Conservation (phyloP, 2,797 vertebrate genomes). For the Bryconaethiops microstoma region DNA sequence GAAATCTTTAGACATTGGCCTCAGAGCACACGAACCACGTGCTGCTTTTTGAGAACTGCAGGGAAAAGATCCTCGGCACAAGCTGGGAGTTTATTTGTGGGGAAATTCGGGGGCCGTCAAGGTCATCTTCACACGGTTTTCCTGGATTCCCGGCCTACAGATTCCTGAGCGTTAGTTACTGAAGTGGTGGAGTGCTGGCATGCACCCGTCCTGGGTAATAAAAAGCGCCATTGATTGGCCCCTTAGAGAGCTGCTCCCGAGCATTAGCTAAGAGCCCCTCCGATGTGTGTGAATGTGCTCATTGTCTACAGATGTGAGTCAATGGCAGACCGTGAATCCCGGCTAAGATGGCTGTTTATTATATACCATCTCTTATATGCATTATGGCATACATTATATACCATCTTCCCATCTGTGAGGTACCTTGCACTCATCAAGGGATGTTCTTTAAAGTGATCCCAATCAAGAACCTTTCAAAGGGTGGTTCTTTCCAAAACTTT, state of each 20-base stretch:
- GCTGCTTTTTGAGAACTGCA: slow-evolving; percentile 26
- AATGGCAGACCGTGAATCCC: slow-evolving; percentile 52
- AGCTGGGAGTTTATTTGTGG: slow-evolving; percentile 31
- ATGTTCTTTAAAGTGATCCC: not conserved
- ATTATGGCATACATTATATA: slow-evolving; percentile 1
- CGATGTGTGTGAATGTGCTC: slow-evolving; percentile 57
- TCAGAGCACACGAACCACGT: slow-evolving; percentile 13
- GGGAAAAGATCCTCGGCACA: not conserved
- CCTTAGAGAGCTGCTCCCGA: slow-evolving; percentile 52
- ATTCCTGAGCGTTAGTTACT: slow-evolving; percentile 60
- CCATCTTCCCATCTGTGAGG: not conserved
- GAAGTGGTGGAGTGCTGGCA: slow-evolving; percentile 55
- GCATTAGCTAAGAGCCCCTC: slow-evolving; percentile 55
- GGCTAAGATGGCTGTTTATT: slow-evolving; percentile 49
- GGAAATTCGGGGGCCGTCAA: slow-evolving; percentile 30
- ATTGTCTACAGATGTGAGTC: slow-evolving; percentile 62
- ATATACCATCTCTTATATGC: too few species aligned
- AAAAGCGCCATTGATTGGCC: slow-evolving; percentile 63
- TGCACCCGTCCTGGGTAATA: slow-evolving; percentile 56
- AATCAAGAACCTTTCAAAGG: not conserved
- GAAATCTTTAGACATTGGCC: slow-evolving; percentile 17
- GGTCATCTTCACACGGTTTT: slow-evolving; percentile 59
- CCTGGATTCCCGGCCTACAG: slow-evolving; percentile 35
- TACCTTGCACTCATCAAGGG: not conserved
- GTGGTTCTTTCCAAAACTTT: not conserved